Base-by-base conservation (phyloP, 2,113 vertebrate genomes). In the Phasianus colchicus region DNA sequence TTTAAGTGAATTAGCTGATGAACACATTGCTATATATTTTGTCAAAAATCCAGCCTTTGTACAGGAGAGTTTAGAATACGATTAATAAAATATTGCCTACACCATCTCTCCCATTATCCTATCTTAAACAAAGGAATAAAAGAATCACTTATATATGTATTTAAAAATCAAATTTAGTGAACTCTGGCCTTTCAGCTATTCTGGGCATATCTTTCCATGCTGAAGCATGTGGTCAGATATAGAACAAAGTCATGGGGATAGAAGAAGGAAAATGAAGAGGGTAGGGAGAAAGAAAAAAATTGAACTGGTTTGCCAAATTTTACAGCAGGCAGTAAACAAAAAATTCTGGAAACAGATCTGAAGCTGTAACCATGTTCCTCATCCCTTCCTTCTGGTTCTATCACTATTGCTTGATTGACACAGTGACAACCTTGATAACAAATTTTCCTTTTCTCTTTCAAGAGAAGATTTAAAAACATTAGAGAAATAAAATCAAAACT, bases 1-100 rank as follows among this genome's bases (percentile, higher is more conserved):
- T 95, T 94, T 71, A 81, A 83, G 40, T 83, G 24, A 89, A 83
- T 90, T 86, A 78, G 38, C 11, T 54, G 17, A 92, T 25, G 42
- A 91, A 55, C 25, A 64, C 18, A 11, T 8, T 24, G 13, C 50
- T 71, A 54, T 17, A 36, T 71, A 67, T 47, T 60, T 24, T 57
- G 29, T 18, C 10, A 92, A 88, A 91, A 90, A 65, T 18, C 10
- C 6, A 75, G 60, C 38, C 16, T 55, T 76, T 34, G 29, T 32
- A 36, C 22, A 57, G 30, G 21, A 69, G 45, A 71, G 20, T 20
- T 72, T 13, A 92, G 34, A 47, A 57, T 11, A 21, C 6, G 6
- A 19, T 9, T 22, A 6, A 3, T 61, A 47, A 85, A 87, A 95
- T 75, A 61, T 27, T n/a, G 40, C 3, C 6, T 69, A 14, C 8